phyloP scores from a whole-genome alignment of 2,797 vertebrate species.

The Danio choprae region DNA sequence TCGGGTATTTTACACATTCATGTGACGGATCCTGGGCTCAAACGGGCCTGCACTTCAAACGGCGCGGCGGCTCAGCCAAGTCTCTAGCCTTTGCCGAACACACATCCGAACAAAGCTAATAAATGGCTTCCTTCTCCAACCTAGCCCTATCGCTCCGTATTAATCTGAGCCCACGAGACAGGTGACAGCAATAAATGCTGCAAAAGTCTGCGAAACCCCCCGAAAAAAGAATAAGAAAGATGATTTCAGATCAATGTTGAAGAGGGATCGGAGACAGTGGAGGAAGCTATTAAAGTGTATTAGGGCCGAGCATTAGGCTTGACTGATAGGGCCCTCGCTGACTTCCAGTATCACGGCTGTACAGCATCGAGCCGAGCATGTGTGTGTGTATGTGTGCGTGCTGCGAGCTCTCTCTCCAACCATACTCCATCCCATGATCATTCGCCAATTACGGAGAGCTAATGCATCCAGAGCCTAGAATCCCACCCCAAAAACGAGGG shows the following conservation, averaged over 20 bases:
- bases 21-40: conserved; percentile 60
- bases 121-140: conserved; percentile 52
- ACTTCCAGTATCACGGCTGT: conserved; percentile 58
- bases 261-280: conserved; percentile 59
- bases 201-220: conserved; percentile 34
- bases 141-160: conserved; percentile 43
- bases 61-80: conserved; percentile 47
- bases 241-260: conserved; percentile 59
- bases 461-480: conserved; percentile 69
- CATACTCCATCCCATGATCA: conserved; percentile 67
- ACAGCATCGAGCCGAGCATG: conserved; percentile 41
- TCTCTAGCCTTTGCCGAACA: conserved; percentile 56
- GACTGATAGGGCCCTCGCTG: conserved; percentile 62
- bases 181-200: conserved; percentile 59
- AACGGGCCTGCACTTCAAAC: conserved; percentile 48
- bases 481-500: conserved; percentile 62
- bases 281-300: conserved; percentile 65
- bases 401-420: conserved; percentile 58
- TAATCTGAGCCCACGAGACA: conserved; percentile 53
- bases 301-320: conserved; percentile 60
- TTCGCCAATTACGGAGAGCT: conserved; percentile 67
- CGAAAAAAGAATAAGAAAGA: conserved; percentile 53
- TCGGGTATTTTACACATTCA: conserved; percentile 76
- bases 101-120: conserved; percentile 55
- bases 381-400: conserved; percentile 42